Evolutionary conservation across 2,113 vertebrate species (phyloP).

Genomic region (Archocentrus centrarchus): DNA sequence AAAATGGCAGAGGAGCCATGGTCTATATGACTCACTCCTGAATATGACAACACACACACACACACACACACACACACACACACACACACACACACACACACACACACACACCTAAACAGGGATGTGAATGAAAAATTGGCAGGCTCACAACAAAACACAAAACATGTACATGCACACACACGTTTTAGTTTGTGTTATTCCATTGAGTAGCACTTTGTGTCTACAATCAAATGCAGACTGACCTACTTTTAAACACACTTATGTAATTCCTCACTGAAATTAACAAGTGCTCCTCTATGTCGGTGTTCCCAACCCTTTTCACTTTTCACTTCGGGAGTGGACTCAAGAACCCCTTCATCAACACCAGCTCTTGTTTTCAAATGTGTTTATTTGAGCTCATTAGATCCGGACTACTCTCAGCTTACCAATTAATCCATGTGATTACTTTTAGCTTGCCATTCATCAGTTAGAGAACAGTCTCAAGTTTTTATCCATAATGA

Average conservation of each 20-base stretch:
- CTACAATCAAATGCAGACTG: slow-evolving; percentile 5
- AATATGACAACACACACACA: not conserved
- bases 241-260: not conserved
- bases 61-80: not conserved
- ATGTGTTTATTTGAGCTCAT: not conserved
- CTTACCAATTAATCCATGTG: slow-evolving; percentile 7
- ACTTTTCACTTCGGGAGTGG: slow-evolving; percentile 1
- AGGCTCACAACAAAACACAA: not conserved
- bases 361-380: slow-evolving; percentile 4
- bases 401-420: slow-evolving; percentile 4
- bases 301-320: not conserved
- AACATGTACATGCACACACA: not conserved
- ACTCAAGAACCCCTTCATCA: slow-evolving; percentile 10
- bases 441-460: slow-evolving; percentile 9
- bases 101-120: slow-evolving; percentile 10
- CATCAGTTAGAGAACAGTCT: not conserved
- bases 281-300: slow-evolving; percentile 12
- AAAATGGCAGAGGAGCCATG: slow-evolving; percentile 32
- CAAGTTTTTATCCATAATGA: not conserved
- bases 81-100: too few relatives aligned
- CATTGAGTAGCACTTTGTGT: slow-evolving; percentile 1
- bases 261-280: not conserved
- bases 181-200: slow-evolving; percentile 1
- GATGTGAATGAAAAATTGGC: slow-evolving; percentile 13
- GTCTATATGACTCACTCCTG: not conserved